Evolutionary conservation across 2,888 invertebrate species (phyloP).

Genomic region (Emmelina monodactyla): DNA sequence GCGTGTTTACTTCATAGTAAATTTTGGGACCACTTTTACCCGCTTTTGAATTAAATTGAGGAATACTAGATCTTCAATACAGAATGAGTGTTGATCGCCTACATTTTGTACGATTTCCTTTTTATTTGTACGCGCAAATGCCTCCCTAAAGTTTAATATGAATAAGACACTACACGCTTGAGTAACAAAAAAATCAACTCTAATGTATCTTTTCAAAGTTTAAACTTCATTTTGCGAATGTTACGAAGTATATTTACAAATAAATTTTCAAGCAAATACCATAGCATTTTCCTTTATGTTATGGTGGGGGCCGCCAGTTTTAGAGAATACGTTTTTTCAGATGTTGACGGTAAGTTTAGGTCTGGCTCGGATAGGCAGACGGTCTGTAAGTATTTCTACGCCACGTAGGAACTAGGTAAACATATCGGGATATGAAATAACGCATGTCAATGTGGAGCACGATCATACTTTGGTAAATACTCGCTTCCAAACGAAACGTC

Average conservation of each 20-base stretch:
- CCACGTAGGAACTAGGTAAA: neutral
- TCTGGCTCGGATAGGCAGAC: slow-evolving; percentile 40
- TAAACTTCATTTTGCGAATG: slow-evolving; percentile 42
- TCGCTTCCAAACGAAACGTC: slow-evolving; percentile 6
- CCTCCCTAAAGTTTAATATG: slow-evolving; percentile 52
- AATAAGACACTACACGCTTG: slow-evolving; percentile 42
- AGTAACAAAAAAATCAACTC: slow-evolving; percentile 27
- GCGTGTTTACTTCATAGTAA: slow-evolving; percentile 58
- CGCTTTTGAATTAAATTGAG: slow-evolving; percentile 8
- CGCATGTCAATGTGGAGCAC: slow-evolving; percentile 27
- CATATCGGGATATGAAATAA: neutral
- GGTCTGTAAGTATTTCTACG: slow-evolving; percentile 30
- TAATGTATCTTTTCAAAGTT: slow-evolving; percentile 26
- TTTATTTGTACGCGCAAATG: too few species aligned
- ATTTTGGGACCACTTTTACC: slow-evolving; percentile 60
- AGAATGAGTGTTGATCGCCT: too few species aligned
- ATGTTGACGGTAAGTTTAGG: slow-evolving; percentile 65
- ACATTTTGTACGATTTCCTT: too few species aligned
- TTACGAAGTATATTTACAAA: slow-evolving; percentile 52
- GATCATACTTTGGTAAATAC: slow-evolving; percentile 22
- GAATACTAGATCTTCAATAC: too few species aligned
- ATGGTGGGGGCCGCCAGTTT: slow-evolving; percentile 54
- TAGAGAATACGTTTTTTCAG: slow-evolving; percentile 60
- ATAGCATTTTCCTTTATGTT: slow-evolving; percentile 52
- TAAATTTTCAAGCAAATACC: slow-evolving; percentile 58